A percentile compares a stretch with the other conserved stretches of the same genome.
Evolutionary conservation across 1,140 invertebrate species (phyloP).

Genomic region (Harpegnathos saltator): DNA sequence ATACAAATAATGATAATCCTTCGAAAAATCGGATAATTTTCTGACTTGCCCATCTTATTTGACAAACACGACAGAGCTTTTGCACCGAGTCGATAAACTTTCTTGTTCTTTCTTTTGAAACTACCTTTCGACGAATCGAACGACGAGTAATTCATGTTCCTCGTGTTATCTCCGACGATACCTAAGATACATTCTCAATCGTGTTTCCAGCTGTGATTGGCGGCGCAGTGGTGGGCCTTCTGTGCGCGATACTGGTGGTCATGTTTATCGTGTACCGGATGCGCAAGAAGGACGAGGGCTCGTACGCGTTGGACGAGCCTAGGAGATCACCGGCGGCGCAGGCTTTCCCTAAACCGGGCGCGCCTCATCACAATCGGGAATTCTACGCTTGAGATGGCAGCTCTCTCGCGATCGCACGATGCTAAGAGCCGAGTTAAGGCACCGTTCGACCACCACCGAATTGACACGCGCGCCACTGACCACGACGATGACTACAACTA

Average conservation of each 20-base stretch:
- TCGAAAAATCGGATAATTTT: no score
- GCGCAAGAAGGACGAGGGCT: constrained; percentile 99
- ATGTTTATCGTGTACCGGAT: constrained; percentile 99
- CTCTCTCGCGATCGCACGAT: constrained; percentile 68
- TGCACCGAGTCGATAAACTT: no score
- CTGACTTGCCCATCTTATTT: no score
- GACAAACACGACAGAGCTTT: no score
- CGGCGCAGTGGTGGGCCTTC: constrained; percentile 97
- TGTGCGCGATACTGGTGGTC: constrained; percentile 98
- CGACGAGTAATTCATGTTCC: not conserved
- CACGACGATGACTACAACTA: no score
- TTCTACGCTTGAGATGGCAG: constrained; percentile 95
- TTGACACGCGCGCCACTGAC: constrained; percentile 29
- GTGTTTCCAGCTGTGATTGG: constrained; percentile 96
- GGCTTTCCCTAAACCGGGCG: constrained; percentile 92
- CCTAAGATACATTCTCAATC: constrained; percentile 14
- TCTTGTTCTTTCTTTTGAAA: no score
- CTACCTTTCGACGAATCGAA: no score
- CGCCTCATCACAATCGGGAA: constrained; percentile 94
- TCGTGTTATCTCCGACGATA: not conserved
- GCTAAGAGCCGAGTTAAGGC: constrained; percentile 66
- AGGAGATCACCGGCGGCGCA: constrained; percentile 96
- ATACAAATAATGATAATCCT: no score
- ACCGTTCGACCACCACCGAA: constrained; percentile 54
- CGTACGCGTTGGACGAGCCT: constrained; percentile 98